Conservation (phyloP, 2,888 invertebrate species). For the Rhopalosiphum nymphaeae region DNA sequence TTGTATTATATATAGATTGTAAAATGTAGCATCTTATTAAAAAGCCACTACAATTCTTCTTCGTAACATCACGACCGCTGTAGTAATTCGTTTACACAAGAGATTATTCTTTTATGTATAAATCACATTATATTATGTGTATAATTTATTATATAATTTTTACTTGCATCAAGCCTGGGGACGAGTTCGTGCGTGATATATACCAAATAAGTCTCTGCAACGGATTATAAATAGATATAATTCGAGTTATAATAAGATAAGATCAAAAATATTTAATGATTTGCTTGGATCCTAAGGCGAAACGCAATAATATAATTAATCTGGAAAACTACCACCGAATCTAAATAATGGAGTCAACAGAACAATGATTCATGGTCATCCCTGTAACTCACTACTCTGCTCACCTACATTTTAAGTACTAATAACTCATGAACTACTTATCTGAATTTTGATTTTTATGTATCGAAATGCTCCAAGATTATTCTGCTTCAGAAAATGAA, state of each 20-base stretch:
- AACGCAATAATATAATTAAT: background rate
- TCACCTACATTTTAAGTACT: no score
- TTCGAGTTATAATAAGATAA: background rate
- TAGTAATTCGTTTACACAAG: background rate
- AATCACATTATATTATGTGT: background rate
- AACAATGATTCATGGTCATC: no score
- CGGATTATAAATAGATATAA: background rate
- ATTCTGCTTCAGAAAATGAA: no score
- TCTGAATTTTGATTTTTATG: no score
- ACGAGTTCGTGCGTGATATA: background rate
- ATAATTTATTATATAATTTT: background rate
- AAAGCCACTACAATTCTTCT: background rate
- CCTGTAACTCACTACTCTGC: background rate
- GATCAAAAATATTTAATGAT: background rate
- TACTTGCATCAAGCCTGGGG: background rate
- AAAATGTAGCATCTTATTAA: background rate
- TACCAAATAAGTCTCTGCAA: background rate
- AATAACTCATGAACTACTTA: no score
- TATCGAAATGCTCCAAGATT: no score
- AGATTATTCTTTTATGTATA: background rate
- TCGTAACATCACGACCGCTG: background rate
- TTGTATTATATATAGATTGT: background rate
- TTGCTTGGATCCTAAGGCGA: background rate
- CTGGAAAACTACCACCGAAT: background rate
- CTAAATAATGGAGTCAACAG: no score